A percentile compares a stretch with the other conserved stretches of the same genome.
Evolutionary conservation across 2,113 vertebrate species (phyloP).

Genomic region (Scolopax mira): DNA sequence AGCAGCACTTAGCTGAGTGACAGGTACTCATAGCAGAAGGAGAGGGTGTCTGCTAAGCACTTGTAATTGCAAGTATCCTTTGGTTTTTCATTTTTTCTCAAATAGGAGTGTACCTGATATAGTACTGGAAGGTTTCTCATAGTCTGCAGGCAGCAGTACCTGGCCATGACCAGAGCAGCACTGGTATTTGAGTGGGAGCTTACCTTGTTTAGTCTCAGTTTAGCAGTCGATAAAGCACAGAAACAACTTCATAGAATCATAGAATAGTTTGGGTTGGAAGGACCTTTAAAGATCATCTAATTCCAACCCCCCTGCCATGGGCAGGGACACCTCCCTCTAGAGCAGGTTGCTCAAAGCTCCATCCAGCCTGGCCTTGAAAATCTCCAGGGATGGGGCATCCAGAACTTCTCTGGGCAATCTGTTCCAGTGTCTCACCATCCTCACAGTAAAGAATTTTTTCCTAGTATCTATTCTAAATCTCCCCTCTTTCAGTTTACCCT

Average conservation of each 20-base stretch:
- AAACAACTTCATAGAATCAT: neutral
- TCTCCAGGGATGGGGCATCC: neutral
- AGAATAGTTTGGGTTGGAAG: neutral
- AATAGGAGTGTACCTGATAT: rapidly evolving
- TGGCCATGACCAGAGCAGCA: neutral
- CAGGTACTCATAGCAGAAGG: neutral
- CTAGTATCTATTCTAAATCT: neutral
- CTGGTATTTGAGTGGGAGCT: neutral
- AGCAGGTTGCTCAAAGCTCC: neutral
- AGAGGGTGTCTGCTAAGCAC: neutral
- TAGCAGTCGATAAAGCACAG: neutral
- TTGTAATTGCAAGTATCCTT: neutral
- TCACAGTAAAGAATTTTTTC: neutral
- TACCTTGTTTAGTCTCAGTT: neutral
- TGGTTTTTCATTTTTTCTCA: neutral
- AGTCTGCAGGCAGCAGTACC: neutral
- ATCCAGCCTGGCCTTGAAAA: neutral
- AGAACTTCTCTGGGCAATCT: neutral
- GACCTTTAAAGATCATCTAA: neutral
- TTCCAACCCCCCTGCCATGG: neutral
- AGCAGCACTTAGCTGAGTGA: neutral
- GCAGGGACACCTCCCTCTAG: neutral
- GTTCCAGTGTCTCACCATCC: neutral
- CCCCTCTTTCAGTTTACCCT: neutral
- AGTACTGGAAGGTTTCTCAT: neutral